Base-by-base conservation (phyloP, 2,113 vertebrate genomes). In the Felis chaus region DNA sequence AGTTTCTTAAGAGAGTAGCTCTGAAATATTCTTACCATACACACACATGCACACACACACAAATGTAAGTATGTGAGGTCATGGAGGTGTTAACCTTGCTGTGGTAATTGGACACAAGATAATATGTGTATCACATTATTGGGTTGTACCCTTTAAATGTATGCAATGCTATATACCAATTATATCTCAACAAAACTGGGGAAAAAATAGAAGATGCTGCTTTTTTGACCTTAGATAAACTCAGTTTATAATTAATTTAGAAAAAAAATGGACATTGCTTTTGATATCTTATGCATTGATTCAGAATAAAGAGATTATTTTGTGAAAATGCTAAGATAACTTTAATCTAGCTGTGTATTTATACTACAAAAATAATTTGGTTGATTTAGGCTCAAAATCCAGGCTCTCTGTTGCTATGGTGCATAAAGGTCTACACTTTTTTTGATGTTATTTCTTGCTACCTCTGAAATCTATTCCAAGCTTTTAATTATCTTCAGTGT, bases 341-440 rank as follows among this genome's bases (percentile, higher is more conserved):
- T 96, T 96, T 63, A 98, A 97, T 80, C 0, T 45, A 53, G 94
- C 25, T 91, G 36, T 16, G 95, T 95, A 95, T 80, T 73, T 71
- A 71, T 48, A 36, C 23, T 65, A 82, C 14, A 94, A 93, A 98
- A 98, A 97, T 82, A 97, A 97, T 82, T 63, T 65, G 94, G 55
- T 91, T 88, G 93, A 50, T 69, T 63, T 23, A n/a, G 61, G 79
- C 89, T 96, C n/a, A 76, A 97, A 97, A 95, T 86, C 69, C 25
- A 98, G 66, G 71, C 3, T 12, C 5, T 91, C 13, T 94, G 81
- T 89, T 86, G 29, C 63, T 82, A 45, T 33, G 81, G 14, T 53
- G 31, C 63, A 83, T 33, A 92, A 92, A 89, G 19, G 31, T 92
- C 36, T 87, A 13, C 65, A 93, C 31, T 82, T 98, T 89, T n/a